These are phyloP conservation scores for Blastobasis adustella DNA, from an alignment of 2,888 invertebrate genomes.

Conservation along the genomic window DNA sequence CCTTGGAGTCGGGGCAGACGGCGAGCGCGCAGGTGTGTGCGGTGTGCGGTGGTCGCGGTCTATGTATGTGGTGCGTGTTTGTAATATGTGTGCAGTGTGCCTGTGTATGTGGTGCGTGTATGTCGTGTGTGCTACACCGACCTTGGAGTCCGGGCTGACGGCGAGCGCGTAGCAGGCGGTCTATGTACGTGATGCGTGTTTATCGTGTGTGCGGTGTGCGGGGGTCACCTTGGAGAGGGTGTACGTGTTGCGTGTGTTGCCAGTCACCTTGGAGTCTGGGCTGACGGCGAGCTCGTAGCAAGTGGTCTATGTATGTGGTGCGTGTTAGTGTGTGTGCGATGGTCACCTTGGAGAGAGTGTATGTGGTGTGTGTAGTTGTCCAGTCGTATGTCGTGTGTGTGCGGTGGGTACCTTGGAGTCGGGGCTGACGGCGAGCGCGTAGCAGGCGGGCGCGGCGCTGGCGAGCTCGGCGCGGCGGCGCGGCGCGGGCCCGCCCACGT, in stretches of 20 bases:
- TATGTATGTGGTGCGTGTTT: too few relatives aligned
- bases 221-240: background rate
- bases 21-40: constrained; percentile 98
- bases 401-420: constrained; percentile 86
- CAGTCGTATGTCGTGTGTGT: background rate
- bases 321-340: too few relatives aligned
- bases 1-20: constrained; percentile 96
- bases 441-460: constrained; percentile 96
- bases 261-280: constrained; percentile 95
- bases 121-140: constrained; percentile 19
- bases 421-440: constrained; percentile 96
- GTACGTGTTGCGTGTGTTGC: too few relatives aligned
- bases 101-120: too few relatives aligned
- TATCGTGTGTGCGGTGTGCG: too few relatives aligned
- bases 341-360: background rate
- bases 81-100: too few relatives aligned
- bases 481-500: constrained; percentile 90
- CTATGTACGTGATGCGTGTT: too few relatives aligned
- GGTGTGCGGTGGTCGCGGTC: too few relatives aligned
- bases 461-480: constrained; percentile 93
- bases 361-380: background rate
- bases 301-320: too few relatives aligned
- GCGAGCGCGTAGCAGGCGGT: constrained; percentile 98
- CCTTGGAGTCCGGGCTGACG: constrained; percentile 96
- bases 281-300: constrained; percentile 98